phyloP scores from a whole-genome alignment of 1,140 invertebrate genomes.

The Trichonephila clavata region DNA sequence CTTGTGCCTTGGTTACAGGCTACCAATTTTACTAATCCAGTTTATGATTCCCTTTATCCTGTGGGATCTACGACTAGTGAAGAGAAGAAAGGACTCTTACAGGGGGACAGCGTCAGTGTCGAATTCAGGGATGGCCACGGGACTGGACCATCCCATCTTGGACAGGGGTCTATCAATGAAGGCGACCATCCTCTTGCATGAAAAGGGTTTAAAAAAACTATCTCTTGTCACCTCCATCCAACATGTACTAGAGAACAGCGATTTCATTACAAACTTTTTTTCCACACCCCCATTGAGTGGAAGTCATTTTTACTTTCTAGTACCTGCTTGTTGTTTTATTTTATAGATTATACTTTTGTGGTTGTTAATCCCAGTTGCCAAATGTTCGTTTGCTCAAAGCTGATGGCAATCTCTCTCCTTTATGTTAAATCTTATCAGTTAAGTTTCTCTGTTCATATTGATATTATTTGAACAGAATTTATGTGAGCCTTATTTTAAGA shows the following conservation, averaged over 20 bases:
- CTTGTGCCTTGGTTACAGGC: conserved; percentile 79
- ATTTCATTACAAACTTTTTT: background rate
- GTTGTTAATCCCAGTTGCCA: background rate
- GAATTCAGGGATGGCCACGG: conserved; percentile 74
- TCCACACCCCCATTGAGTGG: background rate
- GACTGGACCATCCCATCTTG: background rate
- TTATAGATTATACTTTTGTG: conserved; percentile 13
- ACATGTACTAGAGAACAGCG: background rate
- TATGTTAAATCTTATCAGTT: conserved; percentile 11
- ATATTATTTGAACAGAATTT: background rate
- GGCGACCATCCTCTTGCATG: conserved; percentile 9
- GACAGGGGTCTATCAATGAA: background rate
- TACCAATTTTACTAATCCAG: conserved; percentile 90
- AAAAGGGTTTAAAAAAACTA: background rate
- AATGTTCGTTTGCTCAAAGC: conserved; percentile 11
- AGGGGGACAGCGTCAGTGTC: conserved; percentile 78
- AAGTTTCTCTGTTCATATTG: background rate
- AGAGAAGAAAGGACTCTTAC: conserved; percentile 84
- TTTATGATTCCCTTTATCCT: conserved; percentile 90
- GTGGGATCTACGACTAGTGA: conserved; percentile 81
- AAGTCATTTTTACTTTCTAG: background rate
- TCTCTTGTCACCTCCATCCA: background rate
- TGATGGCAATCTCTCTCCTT: background rate
- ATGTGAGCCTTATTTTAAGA: background rate
- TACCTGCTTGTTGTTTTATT: conserved; percentile 38